Evolutionary conservation across 2,888 invertebrate genomes (phyloP), one percentile per base, ranked within the genome.

Genomic region (Lepetodrilus schrolli): DNA sequence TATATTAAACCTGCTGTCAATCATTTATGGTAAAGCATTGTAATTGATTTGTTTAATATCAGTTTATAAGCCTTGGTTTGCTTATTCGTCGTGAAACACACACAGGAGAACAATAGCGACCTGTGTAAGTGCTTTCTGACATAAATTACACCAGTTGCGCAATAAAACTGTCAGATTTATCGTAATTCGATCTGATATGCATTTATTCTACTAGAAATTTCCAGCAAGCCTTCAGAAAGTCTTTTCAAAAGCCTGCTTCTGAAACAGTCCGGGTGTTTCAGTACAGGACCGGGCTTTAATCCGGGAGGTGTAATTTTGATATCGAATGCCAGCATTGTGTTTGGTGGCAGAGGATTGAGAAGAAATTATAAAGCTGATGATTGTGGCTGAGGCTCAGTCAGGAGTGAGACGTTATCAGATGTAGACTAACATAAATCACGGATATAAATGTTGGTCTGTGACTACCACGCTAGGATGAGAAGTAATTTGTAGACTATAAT

Each of bases 401-500:
- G 23, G 72, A 71, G 75, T 47, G 34, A 34, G 71, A n/a, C 8
- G 65, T 75, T 75, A 75, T 75, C 75, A 58, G 75, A 75, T 75
- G 72, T 58, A 51, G 50, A 38, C 36, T 23, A 66, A 34, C 66
- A 26, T 50, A 51, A 51, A 70, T 70, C 70, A 68, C 20, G 13
- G 17, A 10, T 43, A 47, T 43, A 38, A 58, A 58, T 37, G 30
- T 7, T 30, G 43, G 43, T 20, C 69, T 36, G 21, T 21, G n/a
- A 30, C 50, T 38, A 47, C 23, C 38, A 20, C 69, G 65, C 51
- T 68, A 37, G 69, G 75, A 72, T 72, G 72, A 80, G 77, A 72
- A 76, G 78, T 79, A 79, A 80, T 81, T 80, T 82, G 80, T 80
- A 79, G 80, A 80, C 78, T 80, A 78, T 80, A 77, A 82, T 80